Percentiles rank a stretch among this genome's conserved stretches.
Evolutionary conservation across 2,113 vertebrate species (phyloP).

Genomic region (Mionectes macconnelli): DNA sequence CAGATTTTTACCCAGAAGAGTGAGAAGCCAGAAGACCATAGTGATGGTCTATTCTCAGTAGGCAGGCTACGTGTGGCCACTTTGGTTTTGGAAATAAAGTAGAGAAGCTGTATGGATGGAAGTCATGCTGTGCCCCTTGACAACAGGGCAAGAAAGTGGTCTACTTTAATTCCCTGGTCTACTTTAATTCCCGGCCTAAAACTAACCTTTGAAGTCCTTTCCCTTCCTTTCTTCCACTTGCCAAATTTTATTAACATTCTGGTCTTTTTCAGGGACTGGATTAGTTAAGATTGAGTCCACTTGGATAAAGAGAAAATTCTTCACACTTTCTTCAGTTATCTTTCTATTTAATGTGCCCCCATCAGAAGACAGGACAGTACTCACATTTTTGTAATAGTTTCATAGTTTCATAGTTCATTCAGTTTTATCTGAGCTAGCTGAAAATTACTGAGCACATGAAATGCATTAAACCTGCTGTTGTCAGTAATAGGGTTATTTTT

Average conservation of each 20-base stretch:
- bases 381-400: not conserved
- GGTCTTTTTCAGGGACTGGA: not conserved
- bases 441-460: not conserved
- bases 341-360: not conserved
- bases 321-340: not conserved
- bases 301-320: not conserved
- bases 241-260: not conserved
- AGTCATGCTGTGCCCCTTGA: not conserved
- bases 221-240: not conserved
- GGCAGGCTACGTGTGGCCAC: not conserved
- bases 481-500: slow-evolving; percentile 16
- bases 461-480: slow-evolving; percentile 19
- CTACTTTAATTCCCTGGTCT: too few species aligned
- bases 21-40: not conserved
- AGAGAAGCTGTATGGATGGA: not conserved
- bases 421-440: not conserved
- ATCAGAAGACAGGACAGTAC: not conserved
- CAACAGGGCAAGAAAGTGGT: not conserved
- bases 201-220: not conserved
- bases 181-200: not conserved
- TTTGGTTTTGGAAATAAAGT: not conserved
- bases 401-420: too few species aligned
- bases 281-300: not conserved
- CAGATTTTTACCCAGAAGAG: not conserved
- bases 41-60: not conserved